A percentile compares a stretch with the other conserved stretches of the same genome.
phyloP scores from a whole-genome alignment of 2,113 vertebrate genomes.

The Hypomesus transpacificus region DNA sequence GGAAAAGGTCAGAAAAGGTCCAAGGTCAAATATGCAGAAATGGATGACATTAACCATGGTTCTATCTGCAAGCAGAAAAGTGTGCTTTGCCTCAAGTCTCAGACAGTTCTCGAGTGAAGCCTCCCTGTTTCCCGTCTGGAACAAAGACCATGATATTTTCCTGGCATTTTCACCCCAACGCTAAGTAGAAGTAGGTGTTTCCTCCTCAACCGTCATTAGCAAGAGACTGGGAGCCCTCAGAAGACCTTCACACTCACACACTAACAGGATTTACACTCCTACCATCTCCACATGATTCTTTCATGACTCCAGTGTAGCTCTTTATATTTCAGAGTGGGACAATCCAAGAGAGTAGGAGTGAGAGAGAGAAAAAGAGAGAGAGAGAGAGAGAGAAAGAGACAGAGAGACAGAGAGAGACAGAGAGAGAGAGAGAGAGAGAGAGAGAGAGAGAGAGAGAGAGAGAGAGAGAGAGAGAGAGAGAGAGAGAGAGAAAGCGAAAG shows the following conservation, averaged over 20 bases:
- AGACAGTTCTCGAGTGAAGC: too few species aligned
- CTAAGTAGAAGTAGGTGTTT: neutral
- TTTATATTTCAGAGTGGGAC: neutral
- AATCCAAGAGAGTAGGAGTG: neutral
- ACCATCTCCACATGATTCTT: slow-evolving; percentile 12
- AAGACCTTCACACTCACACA: neutral
- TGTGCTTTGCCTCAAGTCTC: too few species aligned
- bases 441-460: neutral
- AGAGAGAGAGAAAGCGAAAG: neutral
- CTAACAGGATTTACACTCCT: neutral
- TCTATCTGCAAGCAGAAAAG: neutral
- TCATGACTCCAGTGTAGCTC: slow-evolving; percentile 13
- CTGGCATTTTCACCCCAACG: neutral
- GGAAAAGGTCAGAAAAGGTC: slow-evolving; percentile 25
- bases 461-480: neutral
- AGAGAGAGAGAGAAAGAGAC: neutral
- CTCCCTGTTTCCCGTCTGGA: too few species aligned
- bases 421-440: neutral
- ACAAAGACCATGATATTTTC: neutral
- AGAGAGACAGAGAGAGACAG: neutral
- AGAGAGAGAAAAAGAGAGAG: neutral
- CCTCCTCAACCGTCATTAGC: neutral
- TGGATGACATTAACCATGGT: neutral
- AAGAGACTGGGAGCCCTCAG: slow-evolving; percentile 5
- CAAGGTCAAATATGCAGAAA: slow-evolving; percentile 18